These are phyloP conservation scores for Priocnemis perturbator DNA, from an alignment of 2,888 invertebrate species.

Conservation along the genomic window DNA sequence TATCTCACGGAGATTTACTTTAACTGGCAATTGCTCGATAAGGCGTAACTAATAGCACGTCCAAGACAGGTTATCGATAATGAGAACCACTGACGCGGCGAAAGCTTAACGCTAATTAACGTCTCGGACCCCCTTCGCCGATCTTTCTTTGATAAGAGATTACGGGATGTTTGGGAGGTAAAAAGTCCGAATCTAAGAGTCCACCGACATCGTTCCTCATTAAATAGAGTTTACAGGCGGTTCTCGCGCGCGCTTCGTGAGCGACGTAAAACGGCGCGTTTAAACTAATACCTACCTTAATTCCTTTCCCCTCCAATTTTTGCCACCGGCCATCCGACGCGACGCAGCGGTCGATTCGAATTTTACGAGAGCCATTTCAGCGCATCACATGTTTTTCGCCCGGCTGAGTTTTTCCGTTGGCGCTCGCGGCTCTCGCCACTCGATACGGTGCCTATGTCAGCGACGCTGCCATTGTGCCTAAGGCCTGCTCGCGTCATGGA, in stretches of 20 bases:
- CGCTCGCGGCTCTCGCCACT: neutral
- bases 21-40: conserved; percentile 51
- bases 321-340: no score
- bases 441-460: neutral
- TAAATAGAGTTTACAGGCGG: no score
- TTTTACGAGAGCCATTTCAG: neutral
- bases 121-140: conserved; percentile 20
- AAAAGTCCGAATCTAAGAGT: conserved; percentile 2
- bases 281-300: neutral
- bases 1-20: conserved; percentile 35
- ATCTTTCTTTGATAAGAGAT: conserved; percentile 34
- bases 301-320: neutral
- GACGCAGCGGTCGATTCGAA: neutral
- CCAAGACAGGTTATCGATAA: conserved; percentile 47
- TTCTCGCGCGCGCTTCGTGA: no score
- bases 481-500: neutral
- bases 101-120: conserved; percentile 52
- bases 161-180: conserved; percentile 3
- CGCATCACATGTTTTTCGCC: neutral
- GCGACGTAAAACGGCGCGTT: neutral
- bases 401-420: neutral
- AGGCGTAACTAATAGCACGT: conserved; percentile 52
- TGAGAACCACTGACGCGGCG: conserved; percentile 35
- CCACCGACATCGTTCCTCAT: neutral
- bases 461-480: neutral